Evolutionary conservation across 2,888 invertebrate species (phyloP).

Genomic region (Lasius platythorax): DNA sequence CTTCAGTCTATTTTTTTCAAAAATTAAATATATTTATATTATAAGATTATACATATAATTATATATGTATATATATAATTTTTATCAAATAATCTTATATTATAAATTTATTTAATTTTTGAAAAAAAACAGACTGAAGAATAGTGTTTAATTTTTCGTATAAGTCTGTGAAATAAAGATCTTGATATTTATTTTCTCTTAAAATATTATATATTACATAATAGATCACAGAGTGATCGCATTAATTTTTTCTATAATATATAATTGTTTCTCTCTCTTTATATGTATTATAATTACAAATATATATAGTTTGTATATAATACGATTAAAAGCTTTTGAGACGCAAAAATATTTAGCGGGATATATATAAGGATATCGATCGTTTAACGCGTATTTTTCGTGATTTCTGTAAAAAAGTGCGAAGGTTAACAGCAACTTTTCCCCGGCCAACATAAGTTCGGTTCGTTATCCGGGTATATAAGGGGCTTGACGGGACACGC

Average conservation of each 20-base stretch:
- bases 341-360: neutral
- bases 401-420: slow-evolving; percentile 64
- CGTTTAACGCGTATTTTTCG: slow-evolving; percentile 11
- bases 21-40: no score
- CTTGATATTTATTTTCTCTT: neutral
- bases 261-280: neutral
- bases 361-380: neutral
- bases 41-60: no score
- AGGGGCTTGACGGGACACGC: slow-evolving; percentile 39
- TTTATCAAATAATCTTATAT: neutral
- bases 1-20: no score
- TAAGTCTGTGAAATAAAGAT: neutral
- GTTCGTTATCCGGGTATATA: slow-evolving; percentile 63
- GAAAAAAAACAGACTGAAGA: neutral
- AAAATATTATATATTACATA: neutral
- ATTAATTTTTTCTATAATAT: neutral
- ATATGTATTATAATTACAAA: neutral
- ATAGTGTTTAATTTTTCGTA: neutral
- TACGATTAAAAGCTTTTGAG: no score
- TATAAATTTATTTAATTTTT: neutral
- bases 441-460: slow-evolving; percentile 56
- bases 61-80: neutral
- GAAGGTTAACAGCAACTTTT: slow-evolving; percentile 73
- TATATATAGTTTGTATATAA: neutral
- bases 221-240: neutral